Conservation (phyloP, 2,888 invertebrate genomes). For the Drosophila phalerata region DNA sequence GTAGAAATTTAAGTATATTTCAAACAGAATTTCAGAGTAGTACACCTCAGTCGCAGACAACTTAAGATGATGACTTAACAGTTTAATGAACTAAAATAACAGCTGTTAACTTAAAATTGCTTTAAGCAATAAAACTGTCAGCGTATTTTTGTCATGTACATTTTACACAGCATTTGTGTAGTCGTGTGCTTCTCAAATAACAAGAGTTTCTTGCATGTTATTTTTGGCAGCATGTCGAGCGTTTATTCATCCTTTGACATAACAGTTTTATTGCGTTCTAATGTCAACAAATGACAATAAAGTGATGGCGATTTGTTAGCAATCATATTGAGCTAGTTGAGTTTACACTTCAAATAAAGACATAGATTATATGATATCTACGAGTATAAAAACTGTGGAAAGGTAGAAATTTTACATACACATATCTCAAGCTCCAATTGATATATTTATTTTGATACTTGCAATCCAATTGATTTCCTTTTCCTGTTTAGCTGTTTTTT, state of each 20-base stretch:
- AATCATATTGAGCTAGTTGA: constrained; percentile 3
- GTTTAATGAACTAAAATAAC: too few species aligned
- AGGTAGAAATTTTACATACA: background rate
- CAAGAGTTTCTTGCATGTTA: constrained; percentile 4
- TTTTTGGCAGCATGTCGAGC: constrained; percentile 25
- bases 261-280: constrained; percentile 66
- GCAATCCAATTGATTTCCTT: constrained; percentile 1
- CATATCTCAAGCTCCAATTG: background rate
- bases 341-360: constrained; percentile 9
- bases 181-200: background rate
- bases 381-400: background rate
- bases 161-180: constrained; percentile 11
- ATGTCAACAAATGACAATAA: constrained; percentile 63
- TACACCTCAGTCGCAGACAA: background rate
- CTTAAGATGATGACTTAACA: too few species aligned
- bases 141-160: too few species aligned
- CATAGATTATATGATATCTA: background rate
- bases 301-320: constrained; percentile 24
- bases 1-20: background rate
- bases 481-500: background rate
- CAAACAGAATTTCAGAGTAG: background rate
- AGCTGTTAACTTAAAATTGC: background rate
- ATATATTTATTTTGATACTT: background rate
- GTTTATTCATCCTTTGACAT: constrained; percentile 60
- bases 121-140: background rate